Percentiles rank a stretch among this genome's conserved stretches.
Evolutionary conservation across 2,113 vertebrate genomes (phyloP).

Genomic region (Psettodes erumei): DNA sequence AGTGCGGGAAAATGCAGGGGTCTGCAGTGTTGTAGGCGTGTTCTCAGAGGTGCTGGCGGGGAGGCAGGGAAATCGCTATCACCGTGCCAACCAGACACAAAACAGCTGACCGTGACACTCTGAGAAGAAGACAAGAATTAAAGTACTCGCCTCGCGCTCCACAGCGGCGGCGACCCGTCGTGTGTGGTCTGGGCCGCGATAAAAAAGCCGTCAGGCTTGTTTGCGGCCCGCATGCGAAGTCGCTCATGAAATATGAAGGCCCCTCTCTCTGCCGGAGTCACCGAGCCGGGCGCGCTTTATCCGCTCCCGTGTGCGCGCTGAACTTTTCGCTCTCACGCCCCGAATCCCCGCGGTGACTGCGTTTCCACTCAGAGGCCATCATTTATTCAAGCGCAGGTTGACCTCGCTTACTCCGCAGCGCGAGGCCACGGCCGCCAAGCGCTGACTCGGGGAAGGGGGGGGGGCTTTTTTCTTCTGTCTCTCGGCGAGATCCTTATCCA

Average conservation of each 20-base stretch:
- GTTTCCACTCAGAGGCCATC: constrained; percentile 72
- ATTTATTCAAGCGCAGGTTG: constrained; percentile 81
- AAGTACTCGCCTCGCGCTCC: constrained; percentile 25
- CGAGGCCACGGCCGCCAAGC: constrained; percentile 43
- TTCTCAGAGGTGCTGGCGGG: neutral
- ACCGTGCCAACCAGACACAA: neutral
- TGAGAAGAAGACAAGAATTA: too few species aligned
- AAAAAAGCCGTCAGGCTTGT: constrained; percentile 68
- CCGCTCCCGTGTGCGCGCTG: constrained; percentile 64
- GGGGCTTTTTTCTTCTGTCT: too few species aligned
- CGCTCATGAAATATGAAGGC: constrained; percentile 82
- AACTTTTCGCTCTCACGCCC: constrained; percentile 79
- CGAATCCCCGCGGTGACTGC: constrained; percentile 55
- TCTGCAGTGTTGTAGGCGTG: neutral
- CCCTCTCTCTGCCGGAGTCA: constrained; percentile 38
- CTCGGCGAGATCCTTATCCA: constrained; percentile 41
- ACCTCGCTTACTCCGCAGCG: constrained; percentile 73
- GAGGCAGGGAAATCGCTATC: too few species aligned
- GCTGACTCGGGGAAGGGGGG: constrained; percentile 47
- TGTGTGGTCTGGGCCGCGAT: constrained; percentile 66
- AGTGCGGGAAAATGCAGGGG: neutral
- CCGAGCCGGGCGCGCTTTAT: constrained; percentile 54
- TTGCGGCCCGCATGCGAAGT: constrained; percentile 59
- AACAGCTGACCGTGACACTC: neutral
- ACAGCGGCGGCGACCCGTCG: constrained; percentile 59